Conservation (phyloP, 2,888 invertebrate genomes). For the Acholoe squamosa region DNA sequence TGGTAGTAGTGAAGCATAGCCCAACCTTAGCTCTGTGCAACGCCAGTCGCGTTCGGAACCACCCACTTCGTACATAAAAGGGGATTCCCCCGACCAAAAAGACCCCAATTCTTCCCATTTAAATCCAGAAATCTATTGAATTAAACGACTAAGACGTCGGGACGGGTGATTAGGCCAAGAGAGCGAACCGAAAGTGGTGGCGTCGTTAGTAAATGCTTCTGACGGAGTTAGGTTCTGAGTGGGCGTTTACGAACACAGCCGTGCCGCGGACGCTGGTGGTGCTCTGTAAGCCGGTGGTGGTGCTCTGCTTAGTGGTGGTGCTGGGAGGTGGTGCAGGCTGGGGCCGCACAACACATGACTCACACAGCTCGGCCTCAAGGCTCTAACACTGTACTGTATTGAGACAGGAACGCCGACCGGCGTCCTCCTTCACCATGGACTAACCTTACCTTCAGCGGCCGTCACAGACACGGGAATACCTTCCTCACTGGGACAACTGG, state of each 20-base stretch:
- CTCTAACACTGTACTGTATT: not conserved
- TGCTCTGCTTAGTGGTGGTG: no score
- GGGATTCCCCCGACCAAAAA: no score
- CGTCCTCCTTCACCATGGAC: conserved; percentile 13
- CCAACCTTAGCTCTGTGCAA: conserved; percentile 21
- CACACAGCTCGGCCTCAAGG: conserved; percentile 39
- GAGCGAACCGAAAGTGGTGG: no score
- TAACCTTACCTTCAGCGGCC: not conserved
- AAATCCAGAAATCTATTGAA: no score
- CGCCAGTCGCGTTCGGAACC: conserved; percentile 32
- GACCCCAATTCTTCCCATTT: no score
- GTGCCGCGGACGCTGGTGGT: not conserved
- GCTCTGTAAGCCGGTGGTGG: conserved; percentile 40
- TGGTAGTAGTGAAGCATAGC: conserved; percentile 32
- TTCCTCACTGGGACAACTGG: not conserved
- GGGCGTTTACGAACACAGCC: conserved; percentile 38
- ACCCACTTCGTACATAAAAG: not conserved
- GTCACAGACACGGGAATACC: not conserved
- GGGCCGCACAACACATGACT: conserved; percentile 56
- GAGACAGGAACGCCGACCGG: no score
- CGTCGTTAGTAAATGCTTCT: not conserved
- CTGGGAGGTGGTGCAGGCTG: no score
- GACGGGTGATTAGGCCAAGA: no score
- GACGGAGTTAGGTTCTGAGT: not conserved
- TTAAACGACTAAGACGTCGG: no score